Conservation (phyloP, 2,888 invertebrate species). For the Uropetala carovei region DNA sequence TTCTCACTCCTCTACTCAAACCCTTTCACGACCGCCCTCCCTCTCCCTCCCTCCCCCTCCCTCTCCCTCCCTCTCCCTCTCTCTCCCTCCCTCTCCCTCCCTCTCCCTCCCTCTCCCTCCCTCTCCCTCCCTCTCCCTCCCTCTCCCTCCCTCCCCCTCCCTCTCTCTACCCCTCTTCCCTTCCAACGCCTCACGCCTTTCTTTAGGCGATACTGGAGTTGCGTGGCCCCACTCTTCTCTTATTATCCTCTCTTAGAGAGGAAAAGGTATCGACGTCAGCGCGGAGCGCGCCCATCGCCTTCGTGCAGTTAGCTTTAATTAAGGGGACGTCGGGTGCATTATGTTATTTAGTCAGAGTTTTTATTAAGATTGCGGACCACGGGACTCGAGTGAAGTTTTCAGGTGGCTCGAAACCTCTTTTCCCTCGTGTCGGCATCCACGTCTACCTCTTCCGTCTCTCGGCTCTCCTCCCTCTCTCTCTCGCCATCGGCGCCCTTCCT, state of each 20-base stretch:
- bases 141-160: neutral
- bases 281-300: neutral
- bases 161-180: neutral
- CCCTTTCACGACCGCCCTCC: neutral
- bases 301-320: constrained; percentile 11
- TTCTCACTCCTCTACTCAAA: neutral
- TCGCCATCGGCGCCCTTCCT: neutral
- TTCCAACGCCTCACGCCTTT: neutral
- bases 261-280: neutral
- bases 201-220: too few relatives aligned
- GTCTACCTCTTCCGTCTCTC: neutral
- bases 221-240: too few relatives aligned
- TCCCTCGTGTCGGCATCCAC: neutral
- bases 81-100: neutral
- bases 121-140: neutral
- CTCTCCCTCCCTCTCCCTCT: neutral
- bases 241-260: neutral
- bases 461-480: neutral
- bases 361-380: constrained; percentile 37
- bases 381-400: constrained; percentile 42
- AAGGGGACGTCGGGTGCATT: constrained; percentile 38
- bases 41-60: neutral
- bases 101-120: neutral
- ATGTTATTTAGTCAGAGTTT: constrained; percentile 8
- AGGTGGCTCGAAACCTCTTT: neutral